These are phyloP conservation scores for Acanthosoma haemorrhoidale DNA, from an alignment of 2,888 invertebrate species.

Conservation along the genomic window DNA sequence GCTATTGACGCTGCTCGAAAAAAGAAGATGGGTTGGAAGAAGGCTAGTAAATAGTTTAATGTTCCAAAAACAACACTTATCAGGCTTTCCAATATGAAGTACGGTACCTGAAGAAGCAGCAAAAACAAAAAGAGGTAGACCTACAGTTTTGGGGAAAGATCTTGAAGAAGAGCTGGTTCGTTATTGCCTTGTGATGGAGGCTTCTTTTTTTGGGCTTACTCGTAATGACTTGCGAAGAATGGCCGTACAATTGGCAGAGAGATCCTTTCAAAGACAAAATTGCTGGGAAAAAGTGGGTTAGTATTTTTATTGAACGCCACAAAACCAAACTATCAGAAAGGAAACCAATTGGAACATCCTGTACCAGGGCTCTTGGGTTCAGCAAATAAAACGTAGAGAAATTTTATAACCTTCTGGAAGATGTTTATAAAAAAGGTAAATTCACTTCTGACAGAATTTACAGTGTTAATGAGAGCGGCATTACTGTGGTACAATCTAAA, in stretches of 20 bases:
- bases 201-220: constrained; percentile 31
- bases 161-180: constrained; percentile 33
- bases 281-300: constrained; percentile 35
- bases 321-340: constrained; percentile 31
- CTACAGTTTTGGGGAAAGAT: constrained; percentile 19
- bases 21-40: background rate
- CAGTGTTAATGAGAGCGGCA: constrained; percentile 46
- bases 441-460: constrained; percentile 42
- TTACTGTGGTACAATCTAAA: constrained; percentile 43
- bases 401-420: constrained; percentile 32
- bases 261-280: constrained; percentile 33
- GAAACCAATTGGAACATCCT: constrained; percentile 34
- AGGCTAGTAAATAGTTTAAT: background rate
- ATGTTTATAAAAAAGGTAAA: constrained; percentile 39
- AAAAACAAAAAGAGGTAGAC: constrained; percentile 24
- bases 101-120: constrained; percentile 17
- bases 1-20: background rate
- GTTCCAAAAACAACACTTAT: constrained; percentile 23
- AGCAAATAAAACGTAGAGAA: constrained; percentile 11
- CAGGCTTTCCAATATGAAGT: constrained; percentile 24
- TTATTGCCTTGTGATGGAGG: constrained; percentile 33
- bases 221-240: constrained; percentile 32
- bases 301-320: constrained; percentile 35
- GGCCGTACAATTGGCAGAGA: constrained; percentile 32
- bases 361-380: constrained; percentile 35